These are phyloP conservation scores for Pycnonotus jocosus DNA, from an alignment of 2,113 vertebrate genomes.

Conservation along the genomic window DNA sequence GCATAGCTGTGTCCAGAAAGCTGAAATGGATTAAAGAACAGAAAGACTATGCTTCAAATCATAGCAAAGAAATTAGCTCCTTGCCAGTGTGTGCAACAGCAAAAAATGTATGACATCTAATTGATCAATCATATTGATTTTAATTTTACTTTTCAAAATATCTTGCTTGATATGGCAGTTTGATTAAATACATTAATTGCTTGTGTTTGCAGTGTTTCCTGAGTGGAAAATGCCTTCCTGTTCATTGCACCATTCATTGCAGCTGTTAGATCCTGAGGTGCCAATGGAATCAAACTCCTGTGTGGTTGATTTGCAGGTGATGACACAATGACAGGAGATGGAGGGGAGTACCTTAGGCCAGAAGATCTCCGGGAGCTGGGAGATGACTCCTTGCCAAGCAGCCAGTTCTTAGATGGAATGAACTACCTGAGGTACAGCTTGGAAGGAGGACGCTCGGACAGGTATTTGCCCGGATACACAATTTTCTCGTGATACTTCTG, in stretches of 20 bases:
- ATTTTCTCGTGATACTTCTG: neutral
- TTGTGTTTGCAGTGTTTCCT: conserved; percentile 19
- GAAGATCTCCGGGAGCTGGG: conserved; percentile 94
- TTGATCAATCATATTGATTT: neutral
- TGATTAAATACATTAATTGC: conserved; percentile 27
- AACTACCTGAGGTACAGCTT: conserved; percentile 93
- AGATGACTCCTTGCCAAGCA: conserved; percentile 92
- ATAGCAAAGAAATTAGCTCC: neutral
- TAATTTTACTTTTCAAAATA: neutral
- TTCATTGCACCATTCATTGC: neutral
- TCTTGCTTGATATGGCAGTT: neutral
- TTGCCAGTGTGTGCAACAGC: neutral
- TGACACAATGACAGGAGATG: conserved; percentile 96
- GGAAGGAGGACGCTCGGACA: conserved; percentile 89
- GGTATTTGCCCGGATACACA: conserved; percentile 60
- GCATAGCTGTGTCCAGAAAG: neutral
- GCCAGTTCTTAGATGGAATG: conserved; percentile 95
- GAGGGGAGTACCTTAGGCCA: conserved; percentile 90
- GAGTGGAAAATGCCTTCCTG: neutral
- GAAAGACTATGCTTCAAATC: neutral
- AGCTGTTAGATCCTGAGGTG: neutral
- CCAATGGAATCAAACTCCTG: neutral
- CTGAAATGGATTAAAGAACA: neutral
- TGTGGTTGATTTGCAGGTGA: conserved; percentile 76
- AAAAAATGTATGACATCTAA: neutral